Evolutionary conservation across 2,888 invertebrate species (phyloP).

Genomic region (Apamea monoglypha): DNA sequence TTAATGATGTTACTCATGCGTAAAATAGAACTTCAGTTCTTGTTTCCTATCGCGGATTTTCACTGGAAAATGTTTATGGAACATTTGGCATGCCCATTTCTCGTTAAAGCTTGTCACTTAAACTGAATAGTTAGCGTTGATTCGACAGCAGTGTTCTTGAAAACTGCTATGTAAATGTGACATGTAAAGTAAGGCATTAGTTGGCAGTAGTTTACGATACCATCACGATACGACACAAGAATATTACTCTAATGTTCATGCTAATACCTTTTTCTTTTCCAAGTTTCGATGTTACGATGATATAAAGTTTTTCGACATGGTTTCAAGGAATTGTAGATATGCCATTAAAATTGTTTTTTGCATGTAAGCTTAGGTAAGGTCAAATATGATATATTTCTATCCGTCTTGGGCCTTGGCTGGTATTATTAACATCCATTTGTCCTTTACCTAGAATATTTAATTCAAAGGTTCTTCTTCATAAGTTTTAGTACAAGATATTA

Average conservation of each 20-base stretch:
- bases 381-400: too few relatives aligned
- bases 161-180: constrained; percentile 85
- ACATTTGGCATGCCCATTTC: background rate
- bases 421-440: background rate
- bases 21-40: too few relatives aligned
- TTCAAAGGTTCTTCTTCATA: background rate
- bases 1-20: too few relatives aligned
- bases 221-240: constrained; percentile 47
- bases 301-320: constrained; percentile 37
- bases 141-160: constrained; percentile 82
- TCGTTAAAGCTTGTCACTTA: constrained; percentile 39
- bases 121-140: constrained; percentile 69
- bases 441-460: background rate
- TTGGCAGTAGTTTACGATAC: constrained; percentile 50
- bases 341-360: background rate
- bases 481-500: background rate
- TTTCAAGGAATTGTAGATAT: constrained; percentile 16
- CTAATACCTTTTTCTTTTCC: constrained; percentile 41
- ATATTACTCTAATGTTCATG: constrained; percentile 50
- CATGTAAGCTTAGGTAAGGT: background rate
- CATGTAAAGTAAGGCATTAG: constrained; percentile 83
- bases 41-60: too few relatives aligned
- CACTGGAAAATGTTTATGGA: background rate
- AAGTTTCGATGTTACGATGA: constrained; percentile 29
- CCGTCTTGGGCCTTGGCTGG: too few relatives aligned